Conservation (phyloP, 2,797 vertebrate species). For the Cheracebus regulus region DNA sequence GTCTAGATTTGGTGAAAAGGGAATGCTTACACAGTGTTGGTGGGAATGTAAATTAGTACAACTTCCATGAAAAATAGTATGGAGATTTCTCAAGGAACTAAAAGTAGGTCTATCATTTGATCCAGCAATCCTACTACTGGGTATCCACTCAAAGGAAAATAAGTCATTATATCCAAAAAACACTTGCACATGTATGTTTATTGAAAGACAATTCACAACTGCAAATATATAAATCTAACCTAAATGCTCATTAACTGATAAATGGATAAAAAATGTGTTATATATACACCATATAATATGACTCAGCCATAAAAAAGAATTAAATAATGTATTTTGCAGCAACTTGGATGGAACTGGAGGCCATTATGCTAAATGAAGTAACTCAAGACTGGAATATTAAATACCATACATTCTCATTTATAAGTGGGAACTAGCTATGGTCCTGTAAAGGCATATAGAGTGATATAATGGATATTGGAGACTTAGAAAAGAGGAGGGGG, state of each 20-base stretch:
- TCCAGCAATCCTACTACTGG: not conserved
- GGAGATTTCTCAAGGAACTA: not conserved
- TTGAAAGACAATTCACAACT: not conserved
- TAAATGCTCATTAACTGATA: not conserved
- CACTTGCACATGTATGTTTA: not conserved
- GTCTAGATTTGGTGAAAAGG: not conserved
- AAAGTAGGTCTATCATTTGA: not conserved
- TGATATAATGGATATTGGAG: not conserved
- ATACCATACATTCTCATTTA: not conserved
- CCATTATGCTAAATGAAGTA: not conserved
- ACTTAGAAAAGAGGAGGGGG: not conserved
- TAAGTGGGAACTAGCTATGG: not conserved
- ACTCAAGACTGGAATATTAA: not conserved
- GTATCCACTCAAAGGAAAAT: not conserved
- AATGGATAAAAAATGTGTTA: not conserved
- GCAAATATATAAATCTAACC: not conserved
- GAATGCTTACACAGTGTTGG: not conserved
- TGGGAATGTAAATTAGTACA: not conserved
- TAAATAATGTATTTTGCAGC: not conserved
- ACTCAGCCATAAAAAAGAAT: not conserved
- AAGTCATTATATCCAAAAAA: not conserved
- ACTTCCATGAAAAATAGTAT: not conserved
- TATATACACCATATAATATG: not conserved
- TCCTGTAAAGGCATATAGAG: not conserved
- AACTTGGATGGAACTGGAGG: not conserved